phyloP scores from a whole-genome alignment of 2,888 invertebrate species.

The Eubasilissa splendida region DNA sequence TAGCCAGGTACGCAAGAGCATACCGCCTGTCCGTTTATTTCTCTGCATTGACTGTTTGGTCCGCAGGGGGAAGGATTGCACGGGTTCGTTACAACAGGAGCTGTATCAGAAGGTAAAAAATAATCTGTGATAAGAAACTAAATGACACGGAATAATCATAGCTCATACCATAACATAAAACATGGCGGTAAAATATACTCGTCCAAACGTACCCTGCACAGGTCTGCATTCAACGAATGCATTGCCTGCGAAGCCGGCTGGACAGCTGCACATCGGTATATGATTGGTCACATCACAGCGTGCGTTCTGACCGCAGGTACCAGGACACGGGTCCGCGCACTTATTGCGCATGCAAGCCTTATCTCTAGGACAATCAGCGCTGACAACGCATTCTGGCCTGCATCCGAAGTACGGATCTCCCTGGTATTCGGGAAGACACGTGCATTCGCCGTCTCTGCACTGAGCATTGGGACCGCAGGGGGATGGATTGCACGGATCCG shows the following conservation, averaged over 20 bases:
- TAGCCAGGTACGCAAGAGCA: constrained; percentile 82
- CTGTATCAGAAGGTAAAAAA: constrained; percentile 60
- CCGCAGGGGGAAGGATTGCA: constrained; percentile 84
- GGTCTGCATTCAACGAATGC: too few species aligned
- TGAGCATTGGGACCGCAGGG: constrained; percentile 78
- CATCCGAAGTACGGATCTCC: too few species aligned
- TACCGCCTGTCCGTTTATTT: constrained; percentile 80
- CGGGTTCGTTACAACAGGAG: constrained; percentile 73
- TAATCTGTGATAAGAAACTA: neutral
- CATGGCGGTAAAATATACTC: neutral
- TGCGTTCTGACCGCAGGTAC: too few species aligned
- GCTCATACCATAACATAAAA: neutral
- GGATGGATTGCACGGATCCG: constrained; percentile 76
- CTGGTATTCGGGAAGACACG: too few species aligned
- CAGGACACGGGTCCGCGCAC: too few species aligned
- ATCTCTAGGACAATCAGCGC: too few species aligned
- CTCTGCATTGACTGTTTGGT: constrained; percentile 83
- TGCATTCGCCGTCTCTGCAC: constrained; percentile 67
- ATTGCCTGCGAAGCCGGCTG: too few species aligned
- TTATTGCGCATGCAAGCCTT: too few species aligned
- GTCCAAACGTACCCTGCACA: too few species aligned
- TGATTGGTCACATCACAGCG: too few species aligned
- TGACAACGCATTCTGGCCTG: too few species aligned
- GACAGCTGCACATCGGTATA: constrained; percentile 62
- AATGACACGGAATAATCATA: neutral